Evolutionary conservation across 2,113 vertebrate species (phyloP), one percentile per base, ranked within the genome.

Genomic region (Oryzias celebensis): DNA sequence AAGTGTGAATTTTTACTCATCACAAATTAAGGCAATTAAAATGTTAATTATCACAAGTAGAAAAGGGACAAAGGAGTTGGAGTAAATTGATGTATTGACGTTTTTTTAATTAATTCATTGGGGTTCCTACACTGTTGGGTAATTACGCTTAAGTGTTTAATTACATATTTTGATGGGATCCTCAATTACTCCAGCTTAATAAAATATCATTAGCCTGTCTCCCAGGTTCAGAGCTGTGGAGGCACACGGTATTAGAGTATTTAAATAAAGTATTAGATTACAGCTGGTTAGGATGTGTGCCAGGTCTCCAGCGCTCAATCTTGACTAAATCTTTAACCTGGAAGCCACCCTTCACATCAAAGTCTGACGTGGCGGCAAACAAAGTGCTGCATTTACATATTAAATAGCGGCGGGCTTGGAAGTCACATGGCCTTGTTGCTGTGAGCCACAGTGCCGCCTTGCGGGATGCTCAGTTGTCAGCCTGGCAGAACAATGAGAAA

Each of bases 71-170:
- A 93, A 91, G 89, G 92, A 93, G 91, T 92, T 92, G 85, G 86
- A 91, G 92, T 93, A 95, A 93, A 93, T 92, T 91, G 92, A 94
- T 94, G 92, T 93, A 94, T 94, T 91, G 88, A 87, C 92, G 77
- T 92, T 91, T 94, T 94, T 92, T 88, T 93, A 94, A 94, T 94
- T 94, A 95, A 95, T 93, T 96, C 92, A 92, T 93, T 92, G 85
- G 88, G 90, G 92, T 81, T 92, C 91, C 84, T 90, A 93, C 93
- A 94, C 94, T 91, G 93, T 86, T 86, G 91, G 90, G 93, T 94
- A 93, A 95, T 93, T 94, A 93, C 89, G 90, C 91, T 92, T 93
- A 92, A 94, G 94, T 94, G 94, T 93, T 96, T 95, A 95, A 96
- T 95, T 94, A 94, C 93, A 94, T 95, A 96, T 95, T 95, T 94